Evolutionary conservation across 1,140 invertebrate genomes (phyloP).

Genomic region (Conus betulinus): DNA sequence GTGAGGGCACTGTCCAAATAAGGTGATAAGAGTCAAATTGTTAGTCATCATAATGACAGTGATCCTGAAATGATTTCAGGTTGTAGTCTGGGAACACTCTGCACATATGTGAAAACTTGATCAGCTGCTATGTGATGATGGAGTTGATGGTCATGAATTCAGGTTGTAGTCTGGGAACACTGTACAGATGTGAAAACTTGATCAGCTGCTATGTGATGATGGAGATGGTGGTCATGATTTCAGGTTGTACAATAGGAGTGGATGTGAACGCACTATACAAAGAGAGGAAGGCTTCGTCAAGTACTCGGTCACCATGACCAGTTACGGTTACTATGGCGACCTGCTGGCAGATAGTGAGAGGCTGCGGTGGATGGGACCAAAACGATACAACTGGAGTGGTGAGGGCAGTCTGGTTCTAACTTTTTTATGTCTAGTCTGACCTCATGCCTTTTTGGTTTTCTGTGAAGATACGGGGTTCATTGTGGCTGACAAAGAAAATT

Average conservation of each 20-base stretch:
- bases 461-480: no score
- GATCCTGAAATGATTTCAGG: conserved; percentile 69
- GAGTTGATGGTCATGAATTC: background rate
- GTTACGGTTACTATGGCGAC: conserved; percentile 93
- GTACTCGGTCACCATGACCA: conserved; percentile 87
- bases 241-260: conserved; percentile 82
- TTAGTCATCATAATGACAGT: no score
- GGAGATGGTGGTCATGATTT: background rate
- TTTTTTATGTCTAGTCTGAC: no score
- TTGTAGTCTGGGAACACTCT: conserved; percentile 78
- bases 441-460: no score
- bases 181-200: no score
- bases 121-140: background rate
- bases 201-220: background rate
- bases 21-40: no score
- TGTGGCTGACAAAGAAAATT: no score
- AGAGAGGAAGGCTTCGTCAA: conserved; percentile 81
- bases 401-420: conserved; percentile 34
- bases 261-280: conserved; percentile 88
- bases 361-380: conserved; percentile 92
- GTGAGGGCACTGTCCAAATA: no score
- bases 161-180: conserved; percentile 82
- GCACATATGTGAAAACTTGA: background rate
- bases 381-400: conserved; percentile 89
- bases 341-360: conserved; percentile 88